Evolutionary conservation across 2,888 invertebrate genomes (phyloP), one percentile per base, ranked within the genome.

Genomic region (Alloscopus bannaensis): DNA sequence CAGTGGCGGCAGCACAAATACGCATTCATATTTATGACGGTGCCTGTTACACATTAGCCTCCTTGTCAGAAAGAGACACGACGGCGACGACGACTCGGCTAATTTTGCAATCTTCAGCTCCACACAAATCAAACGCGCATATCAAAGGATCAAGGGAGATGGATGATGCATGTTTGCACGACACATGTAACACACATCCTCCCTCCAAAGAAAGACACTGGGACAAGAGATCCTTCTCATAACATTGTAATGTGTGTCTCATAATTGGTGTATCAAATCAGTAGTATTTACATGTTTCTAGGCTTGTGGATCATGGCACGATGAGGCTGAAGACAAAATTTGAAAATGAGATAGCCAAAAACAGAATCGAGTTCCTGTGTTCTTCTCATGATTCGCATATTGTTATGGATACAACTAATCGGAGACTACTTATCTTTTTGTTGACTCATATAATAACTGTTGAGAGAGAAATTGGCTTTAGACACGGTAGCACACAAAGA

Each of bases 401-500:
- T n/a, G n/a, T n/a, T n/a, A n/a, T n/a, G n/a, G n/a, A n/a, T n/a
- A n/a, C n/a, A n/a, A n/a, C n/a, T n/a, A n/a, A n/a, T n/a, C n/a
- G n/a, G n/a, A n/a, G n/a, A n/a, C n/a, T n/a, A n/a, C n/a, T n/a
- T n/a, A n/a, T n/a, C n/a, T n/a, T n/a, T n/a, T n/a, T n/a, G n/a
- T n/a, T n/a, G n/a, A n/a, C n/a, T n/a, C n/a, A n/a, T n/a, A n/a
- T n/a, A n/a, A n/a, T n/a, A n/a, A n/a, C n/a, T n/a, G n/a, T n/a
- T n/a, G n/a, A n/a, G n/a, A n/a, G 47, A 47, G 16, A 71, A 71
- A 62, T 59, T 59, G 60, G 47, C 42, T 26, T 31, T 26, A 71
- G 60, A 71, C 71, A 60, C 50, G 60, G 62, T 50, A 71, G 42
- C 71, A 71, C 47, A 47, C 62, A 59, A 24, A 57, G 29, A 24